Evolutionary conservation across 2,888 invertebrate genomes (phyloP), one percentile per base, ranked within the genome.

Genomic region (Leptinotarsa peninsularis): DNA sequence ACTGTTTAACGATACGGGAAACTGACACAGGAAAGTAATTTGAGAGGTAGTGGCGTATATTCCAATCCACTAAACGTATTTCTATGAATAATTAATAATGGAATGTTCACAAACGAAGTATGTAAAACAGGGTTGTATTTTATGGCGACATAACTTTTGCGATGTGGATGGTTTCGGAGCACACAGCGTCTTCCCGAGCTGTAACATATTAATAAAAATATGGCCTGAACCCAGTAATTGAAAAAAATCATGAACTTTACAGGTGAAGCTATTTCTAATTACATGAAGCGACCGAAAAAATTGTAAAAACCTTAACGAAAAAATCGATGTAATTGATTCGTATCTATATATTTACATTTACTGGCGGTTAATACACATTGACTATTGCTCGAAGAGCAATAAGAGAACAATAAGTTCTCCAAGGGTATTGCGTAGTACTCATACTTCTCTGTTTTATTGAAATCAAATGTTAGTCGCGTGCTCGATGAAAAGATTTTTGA

Each of bases 71-170:
- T 15, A 63, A 63, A 43, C n/a, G 63, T 63, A 33, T 63, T n/a
- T 63, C 63, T 3, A 63, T 63, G 63, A 63, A 69, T 69, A 63
- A 69, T 69, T 56, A 69, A 43, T 56, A 69, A 69, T 33, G 54
- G 43, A 43, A 67, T 67, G 56, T 52, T 4, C 13, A 68, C 17
- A 69, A 56, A 69, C 43, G 54, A 69, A 54, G 69, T n/a, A 69
- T 56, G 69, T 69, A 69, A 21, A 69, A 69, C 56, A 56, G 56
- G 56, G 56, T 33, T 69, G 23, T 15, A 56, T 43, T 69, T 69
- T 56, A 69, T 56, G 54, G 18, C 56, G 43, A 49, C 49, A 56
- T 69, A 69, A 69, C 69, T 69, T 69, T 56, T 69, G 27, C 54
- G 7, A 21, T 56, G 56, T 56, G 56, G 27, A 69, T 56, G 69